These are phyloP conservation scores for human (Homo sapiens) DNA, from an alignment of 2,113 vertebrate species.

Conservation along the genomic window GRCh38 chr13:91907501-91908000, in stretches of 20 bases:
- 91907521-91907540: neutral
- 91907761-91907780: neutral
- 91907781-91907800: neutral
- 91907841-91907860: neutral
- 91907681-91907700: neutral
- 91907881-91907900: neutral
- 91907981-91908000: constrained; percentile 93
- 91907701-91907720: neutral
- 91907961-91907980: constrained; percentile 90
- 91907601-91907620: neutral
- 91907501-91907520: no score
- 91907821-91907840: neutral
- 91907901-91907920: constrained; percentile 28
- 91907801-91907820: neutral
- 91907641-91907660: neutral
- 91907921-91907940: constrained; percentile 85
- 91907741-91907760: neutral
- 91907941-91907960: constrained; percentile 90
- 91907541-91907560: neutral
- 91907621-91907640: neutral
- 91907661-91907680: neutral
- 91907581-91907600: neutral
- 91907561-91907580: neutral
- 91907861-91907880: neutral
- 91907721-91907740: neutral